These are phyloP conservation scores for Thymelicus sylvestris DNA, from an alignment of 2,888 invertebrate genomes.

Conservation along the genomic window DNA sequence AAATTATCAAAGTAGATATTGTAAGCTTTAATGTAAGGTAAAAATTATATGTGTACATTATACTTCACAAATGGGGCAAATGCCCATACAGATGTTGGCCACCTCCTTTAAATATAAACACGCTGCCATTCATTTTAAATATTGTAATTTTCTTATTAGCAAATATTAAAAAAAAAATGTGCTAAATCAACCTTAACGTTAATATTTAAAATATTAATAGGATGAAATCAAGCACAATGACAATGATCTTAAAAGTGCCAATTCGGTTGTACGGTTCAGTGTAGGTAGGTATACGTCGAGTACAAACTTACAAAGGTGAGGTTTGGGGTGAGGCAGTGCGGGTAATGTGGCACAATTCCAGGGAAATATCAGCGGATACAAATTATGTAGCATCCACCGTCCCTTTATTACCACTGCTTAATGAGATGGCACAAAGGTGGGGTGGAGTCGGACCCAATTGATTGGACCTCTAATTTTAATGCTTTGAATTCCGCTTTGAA, in stretches of 20 bases:
- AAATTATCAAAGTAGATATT: too few relatives aligned
- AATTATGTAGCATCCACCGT: slow-evolving; percentile 49
- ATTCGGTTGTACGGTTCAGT: slow-evolving; percentile 34
- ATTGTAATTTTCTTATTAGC: too few relatives aligned
- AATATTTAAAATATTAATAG: too few relatives aligned
- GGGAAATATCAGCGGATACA: slow-evolving; percentile 51
- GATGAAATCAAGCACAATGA: neutral
- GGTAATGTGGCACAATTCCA: slow-evolving; percentile 46
- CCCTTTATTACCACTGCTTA: slow-evolving; percentile 47
- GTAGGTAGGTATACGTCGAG: slow-evolving; percentile 37
- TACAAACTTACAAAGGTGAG: slow-evolving; percentile 40
- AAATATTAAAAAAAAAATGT: too few relatives aligned
- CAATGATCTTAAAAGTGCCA: neutral
- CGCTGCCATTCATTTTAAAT: too few relatives aligned
- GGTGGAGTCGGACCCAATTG: slow-evolving; percentile 20
- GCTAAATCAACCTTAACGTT: too few relatives aligned
- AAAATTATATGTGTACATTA: too few relatives aligned
- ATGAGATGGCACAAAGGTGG: slow-evolving; percentile 42
- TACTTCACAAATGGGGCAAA: too few relatives aligned
- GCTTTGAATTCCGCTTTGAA: neutral
- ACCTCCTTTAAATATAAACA: too few relatives aligned
- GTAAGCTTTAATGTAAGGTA: too few relatives aligned
- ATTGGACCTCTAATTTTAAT: neutral
- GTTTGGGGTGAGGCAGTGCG: slow-evolving; percentile 34
- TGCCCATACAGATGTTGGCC: too few relatives aligned